Evolutionary conservation across 2,113 vertebrate species (phyloP), one percentile per base, ranked within the genome.

Genomic region (Hydrochoerus hydrochaeris): DNA sequence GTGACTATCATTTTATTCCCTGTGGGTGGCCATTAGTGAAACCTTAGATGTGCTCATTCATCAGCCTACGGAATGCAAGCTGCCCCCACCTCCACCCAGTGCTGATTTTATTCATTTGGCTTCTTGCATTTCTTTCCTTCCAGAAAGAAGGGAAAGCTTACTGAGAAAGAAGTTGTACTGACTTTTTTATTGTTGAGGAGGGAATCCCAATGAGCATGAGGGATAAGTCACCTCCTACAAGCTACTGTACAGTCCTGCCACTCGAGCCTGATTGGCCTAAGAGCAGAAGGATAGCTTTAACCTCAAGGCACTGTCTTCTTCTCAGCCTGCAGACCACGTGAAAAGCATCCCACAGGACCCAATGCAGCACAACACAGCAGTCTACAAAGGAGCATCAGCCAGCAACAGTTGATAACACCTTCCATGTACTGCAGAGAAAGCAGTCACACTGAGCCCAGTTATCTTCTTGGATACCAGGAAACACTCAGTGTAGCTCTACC

Each of bases 381-480:
- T 28, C 80, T 20, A 41, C 62, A 30, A 2, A 49, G 35, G 24
- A 49, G 14, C 57, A 32, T 7, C 17, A 9, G 35, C 69, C 58
- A 49, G 19, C 2, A 4, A 7, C 2, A 17, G 41, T 41, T 16
- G 3, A 10, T 14, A n/a, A 10, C 9, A 10, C 19, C 35, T 41
- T 62, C 77, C 22, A 77, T 44, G 4, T 12, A 24, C 63, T 20
- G 14, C 22, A 62, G 26, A 30, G 32, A 90, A 65, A 38, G 7
- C 12, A 30, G 54, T 24, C 38, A 44, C 12, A 17, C 1, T 1
- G 63, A 86, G 69, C 41, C 63, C 41, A 38, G 26, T 24, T 58
- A 35, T 60, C 81, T 84, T 32, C 81, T 84, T 57, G 35, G 24
- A 75, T 22, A 1, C 35, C 12, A 32, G 16, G 38, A 7, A 30